Base-by-base conservation (phyloP, 2,888 invertebrate genomes). In the Drosophila demipolita region DNA sequence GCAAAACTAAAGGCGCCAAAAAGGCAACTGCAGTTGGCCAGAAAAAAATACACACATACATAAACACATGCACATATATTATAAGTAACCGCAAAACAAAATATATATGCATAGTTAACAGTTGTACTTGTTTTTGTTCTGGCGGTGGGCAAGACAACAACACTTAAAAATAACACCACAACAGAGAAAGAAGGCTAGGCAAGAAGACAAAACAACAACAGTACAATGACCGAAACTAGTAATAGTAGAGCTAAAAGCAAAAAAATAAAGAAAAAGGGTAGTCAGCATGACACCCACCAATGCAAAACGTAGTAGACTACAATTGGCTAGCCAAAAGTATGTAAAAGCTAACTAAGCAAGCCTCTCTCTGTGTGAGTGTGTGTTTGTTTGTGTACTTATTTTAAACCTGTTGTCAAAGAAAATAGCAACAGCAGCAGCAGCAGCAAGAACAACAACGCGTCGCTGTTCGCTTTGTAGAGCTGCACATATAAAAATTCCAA, bases 201-300 rank as follows among this genome's bases (percentile, higher is more conserved):
- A 45, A 23, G 45, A 45, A 52, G 35, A 53, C 54, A 53, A 59
- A 42, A 52, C 33, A 45, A 50, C 32, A 64, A 63, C 72, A 83
- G 88, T 83, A 85, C 86, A 86, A 77, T 86, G 86, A 87, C 86
- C 86, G 86, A 88, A 86, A 82, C 71, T 74, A 73, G 72, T 57
- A 67, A 50, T 50, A 32, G 50, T 36, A 17, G 36, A 23, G 38
- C 66, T 61, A 64, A 75, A 74, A 60, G 62, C 71, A 58, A 78
- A 66, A 77, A 73, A 75, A 83, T 73, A 66, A 85, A 78, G 66
- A 49, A 73, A 66, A 85, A 78, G 66, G 49, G 63, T 65, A 66
- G 58, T 52, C 66, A 52, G 53, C 62, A 70, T 59, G 54, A 70
- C 73, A 73, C 73, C 81, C 75, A 59, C 68, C 57, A 70, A 64